A percentile compares a stretch with the other conserved stretches of the same genome.
Evolutionary conservation across 2,797 vertebrate genomes (phyloP).

Genomic region (Sebastolobus altivelis): DNA sequence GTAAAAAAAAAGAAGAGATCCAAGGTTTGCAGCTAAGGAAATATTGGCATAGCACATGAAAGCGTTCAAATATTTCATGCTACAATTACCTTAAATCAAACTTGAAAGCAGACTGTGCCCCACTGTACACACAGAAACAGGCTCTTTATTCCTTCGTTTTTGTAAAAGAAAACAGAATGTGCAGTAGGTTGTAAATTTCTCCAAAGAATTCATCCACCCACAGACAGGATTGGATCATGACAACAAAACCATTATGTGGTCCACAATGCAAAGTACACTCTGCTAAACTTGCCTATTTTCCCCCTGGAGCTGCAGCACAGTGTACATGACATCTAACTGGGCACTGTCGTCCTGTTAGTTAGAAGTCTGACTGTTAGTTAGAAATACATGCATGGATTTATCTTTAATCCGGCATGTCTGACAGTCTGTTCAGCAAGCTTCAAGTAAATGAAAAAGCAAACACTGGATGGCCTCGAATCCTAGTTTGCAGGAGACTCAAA

Average conservation of each 20-base stretch:
- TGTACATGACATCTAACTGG: slow-evolving; percentile 53
- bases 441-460: slow-evolving; percentile 72
- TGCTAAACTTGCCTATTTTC: slow-evolving; percentile 11
- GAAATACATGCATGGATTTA: slow-evolving; percentile 66
- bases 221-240: slow-evolving; percentile 23
- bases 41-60: background rate
- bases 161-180: slow-evolving; percentile 3
- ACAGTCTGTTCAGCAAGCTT: slow-evolving; percentile 71
- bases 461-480: slow-evolving; percentile 63
- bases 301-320: slow-evolving; percentile 36
- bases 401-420: slow-evolving; percentile 72
- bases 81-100: slow-evolving; percentile 12
- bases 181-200: slow-evolving; percentile 19
- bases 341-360: slow-evolving; percentile 42
- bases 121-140: background rate
- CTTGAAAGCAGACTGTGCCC: slow-evolving; percentile 4
- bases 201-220: slow-evolving; percentile 34
- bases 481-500: slow-evolving; percentile 65
- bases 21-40: background rate
- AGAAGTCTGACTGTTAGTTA: slow-evolving; percentile 57
- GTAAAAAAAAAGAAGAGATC: background rate
- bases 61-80: slow-evolving; percentile 11
- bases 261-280: slow-evolving; percentile 2
- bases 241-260: slow-evolving; percentile 24
- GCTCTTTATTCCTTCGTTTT: slow-evolving; percentile 10